phyloP scores from a whole-genome alignment of 2,113 vertebrate species.

The Podarcis raffonei region DNA sequence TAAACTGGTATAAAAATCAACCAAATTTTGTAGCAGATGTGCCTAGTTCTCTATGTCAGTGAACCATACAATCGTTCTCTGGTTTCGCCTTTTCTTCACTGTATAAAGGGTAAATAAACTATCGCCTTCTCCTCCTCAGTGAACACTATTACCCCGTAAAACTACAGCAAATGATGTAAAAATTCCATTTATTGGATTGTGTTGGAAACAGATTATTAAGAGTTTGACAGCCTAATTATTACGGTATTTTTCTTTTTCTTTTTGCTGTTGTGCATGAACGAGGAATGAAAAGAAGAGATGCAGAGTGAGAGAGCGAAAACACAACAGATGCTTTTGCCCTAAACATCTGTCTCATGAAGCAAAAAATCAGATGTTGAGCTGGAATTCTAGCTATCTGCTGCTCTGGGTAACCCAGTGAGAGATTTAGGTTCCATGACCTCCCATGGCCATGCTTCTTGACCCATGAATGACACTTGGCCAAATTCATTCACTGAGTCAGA shows the following conservation, averaged over 20 bases:
- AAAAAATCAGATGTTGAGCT: slow-evolving; percentile 69
- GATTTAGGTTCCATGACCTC: slow-evolving; percentile 44
- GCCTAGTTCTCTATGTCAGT: neutral
- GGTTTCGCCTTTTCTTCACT: neutral
- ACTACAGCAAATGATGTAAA: neutral
- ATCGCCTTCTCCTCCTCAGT: neutral
- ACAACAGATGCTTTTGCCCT: slow-evolving; percentile 44
- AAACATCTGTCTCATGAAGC: slow-evolving; percentile 65
- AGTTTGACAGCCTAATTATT: neutral
- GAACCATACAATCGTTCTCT: neutral
- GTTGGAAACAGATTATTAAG: slow-evolving; percentile 45
- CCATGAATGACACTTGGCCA: slow-evolving; percentile 29
- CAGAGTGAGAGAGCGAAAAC: slow-evolving; percentile 38
- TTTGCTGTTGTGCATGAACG: neutral
- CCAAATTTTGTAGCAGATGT: neutral
- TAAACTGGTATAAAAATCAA: neutral
- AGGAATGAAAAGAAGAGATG: slow-evolving; percentile 39
- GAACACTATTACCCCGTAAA: slow-evolving; percentile 29
- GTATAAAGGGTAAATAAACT: neutral
- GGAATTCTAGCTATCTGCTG: slow-evolving; percentile 53
- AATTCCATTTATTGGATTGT: slow-evolving; percentile 16
- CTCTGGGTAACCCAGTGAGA: slow-evolving; percentile 37
- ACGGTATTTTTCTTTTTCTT: neutral
- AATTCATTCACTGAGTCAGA: slow-evolving; percentile 36
- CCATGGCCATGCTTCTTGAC: slow-evolving; percentile 45